These are phyloP conservation scores for Temnothorax unifasciatus DNA, from an alignment of 2,888 invertebrate species.

Conservation along the genomic window DNA sequence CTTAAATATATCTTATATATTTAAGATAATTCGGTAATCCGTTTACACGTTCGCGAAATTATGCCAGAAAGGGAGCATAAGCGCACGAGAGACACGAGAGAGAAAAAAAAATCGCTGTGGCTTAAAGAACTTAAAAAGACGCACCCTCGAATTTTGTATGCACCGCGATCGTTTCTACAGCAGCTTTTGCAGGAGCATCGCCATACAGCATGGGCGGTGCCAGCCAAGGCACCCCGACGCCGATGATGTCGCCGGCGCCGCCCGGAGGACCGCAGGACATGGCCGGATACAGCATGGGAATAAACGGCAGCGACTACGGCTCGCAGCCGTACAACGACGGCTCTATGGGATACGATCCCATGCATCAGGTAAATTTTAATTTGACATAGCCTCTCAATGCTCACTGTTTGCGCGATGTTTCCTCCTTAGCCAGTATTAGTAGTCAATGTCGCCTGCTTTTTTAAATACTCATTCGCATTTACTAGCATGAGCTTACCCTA, in stretches of 20 bases:
- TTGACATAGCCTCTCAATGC: not conserved
- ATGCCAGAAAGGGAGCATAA: not conserved
- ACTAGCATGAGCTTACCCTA: slow-evolving; percentile 62
- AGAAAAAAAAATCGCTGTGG: slow-evolving; percentile 58
- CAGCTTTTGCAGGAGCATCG: slow-evolving; percentile 91
- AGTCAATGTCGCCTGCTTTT: slow-evolving; percentile 68
- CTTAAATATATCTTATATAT: not conserved
- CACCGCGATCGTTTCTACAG: slow-evolving; percentile 86
- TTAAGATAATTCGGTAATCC: not conserved
- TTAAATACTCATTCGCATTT: slow-evolving; percentile 42
- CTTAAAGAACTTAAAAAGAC: slow-evolving; percentile 71
- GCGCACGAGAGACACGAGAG: slow-evolving; percentile 48
- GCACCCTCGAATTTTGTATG: slow-evolving; percentile 85
- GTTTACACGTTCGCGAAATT: not conserved
- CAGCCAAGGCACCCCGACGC: slow-evolving; percentile 96
- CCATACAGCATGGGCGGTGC: slow-evolving; percentile 95
- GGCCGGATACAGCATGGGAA: slow-evolving; percentile 97
- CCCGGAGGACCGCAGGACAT: slow-evolving; percentile 92
- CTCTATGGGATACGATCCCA: slow-evolving; percentile 96
- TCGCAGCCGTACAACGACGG: slow-evolving; percentile 94
- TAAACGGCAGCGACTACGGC: slow-evolving; percentile 95
- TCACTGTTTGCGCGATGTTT: slow-evolving; percentile 14
- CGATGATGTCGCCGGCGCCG: slow-evolving; percentile 98
- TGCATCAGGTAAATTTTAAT: slow-evolving; percentile 92
- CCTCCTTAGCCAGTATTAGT: slow-evolving; percentile 46